A percentile compares a stretch with the other conserved stretches of the same genome.
Conservation (phyloP, 2,797 vertebrate species). For the Tamandua tetradactyla region DNA sequence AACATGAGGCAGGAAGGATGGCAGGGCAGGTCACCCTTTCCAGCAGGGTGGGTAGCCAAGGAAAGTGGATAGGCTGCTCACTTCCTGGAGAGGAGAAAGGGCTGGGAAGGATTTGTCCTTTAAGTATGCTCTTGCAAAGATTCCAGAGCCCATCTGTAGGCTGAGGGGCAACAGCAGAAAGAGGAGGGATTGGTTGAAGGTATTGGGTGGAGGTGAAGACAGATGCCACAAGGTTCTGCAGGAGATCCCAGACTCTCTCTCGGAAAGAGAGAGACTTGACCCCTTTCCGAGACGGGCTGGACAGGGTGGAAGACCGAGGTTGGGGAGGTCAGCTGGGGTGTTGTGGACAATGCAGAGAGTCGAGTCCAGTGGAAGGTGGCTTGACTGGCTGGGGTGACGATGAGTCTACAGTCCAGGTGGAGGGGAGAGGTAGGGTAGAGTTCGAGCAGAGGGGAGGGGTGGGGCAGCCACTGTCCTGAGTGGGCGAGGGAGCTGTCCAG, state of each 20-base stretch:
- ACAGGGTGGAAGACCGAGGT: not conserved
- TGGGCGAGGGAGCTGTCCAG: not conserved
- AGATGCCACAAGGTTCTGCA: not conserved
- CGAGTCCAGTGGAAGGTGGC: not conserved
- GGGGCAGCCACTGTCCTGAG: not conserved
- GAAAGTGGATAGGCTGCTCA: not conserved
- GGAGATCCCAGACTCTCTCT: not conserved
- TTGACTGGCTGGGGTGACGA: too few species aligned
- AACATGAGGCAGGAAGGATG: too few species aligned
- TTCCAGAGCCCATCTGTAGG: not conserved
- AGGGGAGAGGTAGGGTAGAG: not conserved
- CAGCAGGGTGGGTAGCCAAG: not conserved
- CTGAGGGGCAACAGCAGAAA: not conserved
- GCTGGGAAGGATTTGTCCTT: not conserved
- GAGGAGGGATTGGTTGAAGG: not conserved
- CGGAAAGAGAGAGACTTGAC: not conserved
- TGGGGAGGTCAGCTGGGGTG: not conserved
- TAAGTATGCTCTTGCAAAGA: not conserved
- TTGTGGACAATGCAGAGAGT: not conserved
- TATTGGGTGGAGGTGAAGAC: too few species aligned
- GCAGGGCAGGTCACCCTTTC: not conserved
- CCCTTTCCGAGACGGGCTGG: not conserved
- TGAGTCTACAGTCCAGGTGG: not conserved
- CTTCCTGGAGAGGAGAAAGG: not conserved
- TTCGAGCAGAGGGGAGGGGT: not conserved